Conservation (phyloP, 2,113 vertebrate genomes). For the Onychorhynchus coronatus region DNA sequence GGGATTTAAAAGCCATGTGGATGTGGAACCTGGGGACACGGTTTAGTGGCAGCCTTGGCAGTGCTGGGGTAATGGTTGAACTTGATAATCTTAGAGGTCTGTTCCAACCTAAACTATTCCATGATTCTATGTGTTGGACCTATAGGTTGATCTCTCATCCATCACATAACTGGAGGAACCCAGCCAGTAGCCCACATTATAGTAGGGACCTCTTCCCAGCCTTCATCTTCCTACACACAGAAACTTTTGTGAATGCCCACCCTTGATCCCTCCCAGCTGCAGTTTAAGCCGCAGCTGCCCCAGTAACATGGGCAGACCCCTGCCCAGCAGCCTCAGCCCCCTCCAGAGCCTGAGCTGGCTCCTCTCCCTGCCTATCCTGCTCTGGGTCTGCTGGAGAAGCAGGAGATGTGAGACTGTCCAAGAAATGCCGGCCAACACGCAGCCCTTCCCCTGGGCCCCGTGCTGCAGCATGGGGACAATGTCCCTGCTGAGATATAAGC, state of each 20-base stretch:
- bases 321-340: background rate
- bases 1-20: background rate
- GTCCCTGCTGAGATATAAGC: background rate
- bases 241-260: background rate
- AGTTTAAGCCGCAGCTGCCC: constrained; percentile 27
- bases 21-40: background rate
- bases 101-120: background rate
- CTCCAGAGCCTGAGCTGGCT: background rate
- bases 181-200: background rate
- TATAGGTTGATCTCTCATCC: background rate
- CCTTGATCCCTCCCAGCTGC: background rate
- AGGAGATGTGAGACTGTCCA: background rate
- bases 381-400: background rate
- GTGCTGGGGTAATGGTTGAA: background rate
- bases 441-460: background rate
- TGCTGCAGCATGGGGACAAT: background rate
- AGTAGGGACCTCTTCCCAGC: background rate
- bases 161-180: accelerated
- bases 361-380: background rate
- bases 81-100: background rate
- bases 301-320: background rate
- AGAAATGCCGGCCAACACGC: background rate
- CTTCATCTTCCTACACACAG: background rate
- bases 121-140: background rate
- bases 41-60: background rate